These are phyloP conservation scores for Apis florea DNA, from an alignment of 1,140 invertebrate genomes.

Conservation along the genomic window DNA sequence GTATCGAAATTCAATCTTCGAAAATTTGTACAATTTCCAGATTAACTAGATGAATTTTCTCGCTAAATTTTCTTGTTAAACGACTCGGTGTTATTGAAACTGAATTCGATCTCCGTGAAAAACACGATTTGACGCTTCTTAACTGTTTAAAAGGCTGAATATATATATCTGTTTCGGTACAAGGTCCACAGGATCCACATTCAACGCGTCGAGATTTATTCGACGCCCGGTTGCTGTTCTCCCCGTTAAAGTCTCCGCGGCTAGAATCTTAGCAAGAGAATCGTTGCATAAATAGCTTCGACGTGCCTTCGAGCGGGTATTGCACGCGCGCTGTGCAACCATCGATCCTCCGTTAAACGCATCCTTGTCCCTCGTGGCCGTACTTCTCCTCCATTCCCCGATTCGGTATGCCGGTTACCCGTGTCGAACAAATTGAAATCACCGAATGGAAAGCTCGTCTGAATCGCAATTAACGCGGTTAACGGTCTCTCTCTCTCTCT, in stretches of 20 bases:
- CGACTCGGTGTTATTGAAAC: too few species aligned
- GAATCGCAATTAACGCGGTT: conserved; percentile 62
- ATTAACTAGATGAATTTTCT: too few species aligned
- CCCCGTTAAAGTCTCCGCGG: not conserved
- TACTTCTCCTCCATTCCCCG: not conserved
- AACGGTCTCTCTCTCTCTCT: conserved; percentile 3
- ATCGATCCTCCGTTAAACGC: not conserved
- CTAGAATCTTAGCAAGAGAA: not conserved
- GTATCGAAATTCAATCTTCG: too few species aligned
- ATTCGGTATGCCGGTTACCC: conserved; percentile 23
- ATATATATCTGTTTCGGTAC: not conserved
- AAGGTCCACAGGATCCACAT: not conserved
- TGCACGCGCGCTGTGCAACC: not conserved
- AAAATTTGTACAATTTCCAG: too few species aligned
- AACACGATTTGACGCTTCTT: too few species aligned
- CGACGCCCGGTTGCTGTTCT: conserved; percentile 10
- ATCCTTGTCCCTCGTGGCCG: conserved; percentile 6
- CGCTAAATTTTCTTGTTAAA: too few species aligned
- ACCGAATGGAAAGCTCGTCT: conserved; percentile 50
- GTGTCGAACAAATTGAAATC: conserved; percentile 62
- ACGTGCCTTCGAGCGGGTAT: conserved; percentile 1
- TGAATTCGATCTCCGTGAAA: too few species aligned
- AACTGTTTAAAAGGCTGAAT: too few species aligned
- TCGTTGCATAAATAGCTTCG: conserved; percentile 18
- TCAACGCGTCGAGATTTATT: conserved; percentile 18